A percentile compares a stretch with the other conserved stretches of the same genome.
These are phyloP conservation scores for Agrypnus murinus DNA, from an alignment of 2,888 invertebrate species.

Conservation along the genomic window DNA sequence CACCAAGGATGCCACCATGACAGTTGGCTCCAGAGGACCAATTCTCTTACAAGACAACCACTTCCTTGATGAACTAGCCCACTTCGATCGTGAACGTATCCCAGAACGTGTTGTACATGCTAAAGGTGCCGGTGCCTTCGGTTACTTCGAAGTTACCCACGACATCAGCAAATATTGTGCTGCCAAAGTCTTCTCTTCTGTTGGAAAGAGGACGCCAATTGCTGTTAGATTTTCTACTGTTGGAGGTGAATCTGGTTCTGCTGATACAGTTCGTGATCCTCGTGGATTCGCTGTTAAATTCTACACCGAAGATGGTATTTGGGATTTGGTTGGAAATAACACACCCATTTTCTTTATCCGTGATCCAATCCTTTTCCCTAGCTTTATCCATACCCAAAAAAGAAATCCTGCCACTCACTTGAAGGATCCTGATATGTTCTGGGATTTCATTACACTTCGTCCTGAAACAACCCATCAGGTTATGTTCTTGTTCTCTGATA, in stretches of 20 bases:
- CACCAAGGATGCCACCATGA: conserved; percentile 84
- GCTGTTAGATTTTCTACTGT: conserved; percentile 88
- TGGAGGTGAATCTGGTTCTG: conserved; percentile 91
- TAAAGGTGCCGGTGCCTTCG: conserved; percentile 94
- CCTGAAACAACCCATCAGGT: conserved; percentile 92
- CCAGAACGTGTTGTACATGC: conserved; percentile 98
- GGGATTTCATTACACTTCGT: conserved; percentile 93
- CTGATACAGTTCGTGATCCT: conserved; percentile 92
- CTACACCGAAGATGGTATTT: conserved; percentile 93
- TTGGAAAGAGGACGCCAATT: conserved; percentile 88
- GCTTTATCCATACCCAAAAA: conserved; percentile 97
- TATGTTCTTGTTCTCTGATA: conserved; percentile 91
- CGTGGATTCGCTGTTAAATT: conserved; percentile 95
- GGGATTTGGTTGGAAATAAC: conserved; percentile 96
- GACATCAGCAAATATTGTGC: conserved; percentile 87
- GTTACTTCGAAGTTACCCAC: conserved; percentile 89
- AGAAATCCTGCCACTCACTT: conserved; percentile 94
- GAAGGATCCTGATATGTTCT: conserved; percentile 95
- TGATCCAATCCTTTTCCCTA: conserved; percentile 92
- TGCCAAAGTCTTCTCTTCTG: conserved; percentile 83
- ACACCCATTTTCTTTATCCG: conserved; percentile 95
- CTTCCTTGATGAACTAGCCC: conserved; percentile 84
- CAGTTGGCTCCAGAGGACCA: conserved; percentile 91
- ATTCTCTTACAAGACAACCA: conserved; percentile 89
- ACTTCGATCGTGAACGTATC: conserved; percentile 94